Percentiles rank a stretch among this genome's conserved stretches.
Conservation (phyloP, 2,797 vertebrate genomes). For the Eleutherodactylus coqui region DNA sequence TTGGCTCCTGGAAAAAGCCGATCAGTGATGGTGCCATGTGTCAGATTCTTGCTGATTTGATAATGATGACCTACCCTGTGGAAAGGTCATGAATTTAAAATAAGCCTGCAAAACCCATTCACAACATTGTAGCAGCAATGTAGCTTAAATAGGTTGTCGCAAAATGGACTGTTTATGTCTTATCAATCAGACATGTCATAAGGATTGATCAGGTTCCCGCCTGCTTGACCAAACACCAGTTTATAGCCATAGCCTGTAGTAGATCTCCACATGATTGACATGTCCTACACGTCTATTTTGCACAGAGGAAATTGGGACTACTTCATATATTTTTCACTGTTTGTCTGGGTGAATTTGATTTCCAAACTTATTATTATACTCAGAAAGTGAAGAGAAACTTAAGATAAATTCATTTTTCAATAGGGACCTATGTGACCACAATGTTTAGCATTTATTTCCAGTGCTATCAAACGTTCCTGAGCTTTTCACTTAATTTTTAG, state of each 20-base stretch:
- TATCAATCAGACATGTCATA: neutral
- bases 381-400: neutral
- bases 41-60: no score
- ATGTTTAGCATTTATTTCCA: neutral
- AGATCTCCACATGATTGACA: neutral
- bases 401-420: neutral
- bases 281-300: neutral
- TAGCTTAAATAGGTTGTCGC: no score
- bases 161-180: neutral
- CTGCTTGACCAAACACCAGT: neutral
- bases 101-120: no score
- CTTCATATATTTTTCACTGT: neutral
- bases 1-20: no score
- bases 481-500: neutral
- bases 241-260: neutral
- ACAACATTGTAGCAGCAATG: no score
- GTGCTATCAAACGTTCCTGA: neutral
- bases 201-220: neutral
- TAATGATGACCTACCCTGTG: no score
- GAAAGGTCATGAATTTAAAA: no score
- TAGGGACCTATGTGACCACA: neutral
- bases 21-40: no score
- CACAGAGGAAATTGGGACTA: neutral
- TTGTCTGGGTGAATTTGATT: neutral
- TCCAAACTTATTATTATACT: neutral